Percentiles rank a stretch among this genome's conserved stretches.
These are phyloP conservation scores for Drosophila arizonae DNA, from an alignment of 1,140 invertebrate species.

Conservation along the genomic window DNA sequence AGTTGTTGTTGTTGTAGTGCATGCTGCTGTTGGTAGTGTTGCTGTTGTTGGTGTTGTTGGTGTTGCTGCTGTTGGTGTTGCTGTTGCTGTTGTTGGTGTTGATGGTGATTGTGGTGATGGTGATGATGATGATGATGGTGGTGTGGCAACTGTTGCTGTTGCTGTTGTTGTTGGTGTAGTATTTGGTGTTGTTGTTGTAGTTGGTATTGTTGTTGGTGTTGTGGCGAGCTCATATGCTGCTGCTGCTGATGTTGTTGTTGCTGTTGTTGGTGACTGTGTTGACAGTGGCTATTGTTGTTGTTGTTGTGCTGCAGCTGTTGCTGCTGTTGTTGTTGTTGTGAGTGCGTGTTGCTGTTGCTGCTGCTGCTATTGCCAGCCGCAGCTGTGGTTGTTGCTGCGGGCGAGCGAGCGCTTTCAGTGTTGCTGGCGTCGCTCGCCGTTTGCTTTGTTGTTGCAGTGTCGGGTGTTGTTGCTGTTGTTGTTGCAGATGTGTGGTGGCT, in stretches of 20 bases:
- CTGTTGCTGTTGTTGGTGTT: slow-evolving; percentile 47
- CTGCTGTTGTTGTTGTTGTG: slow-evolving; percentile 68
- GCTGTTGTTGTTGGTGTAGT: slow-evolving; percentile 82
- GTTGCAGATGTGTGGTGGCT: slow-evolving; percentile 69
- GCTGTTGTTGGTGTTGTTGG: slow-evolving; percentile 65
- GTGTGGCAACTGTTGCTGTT: slow-evolving; percentile 83
- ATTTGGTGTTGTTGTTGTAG: slow-evolving; percentile 78
- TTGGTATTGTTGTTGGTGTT: slow-evolving; percentile 76
- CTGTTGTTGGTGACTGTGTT: slow-evolving; percentile 64
- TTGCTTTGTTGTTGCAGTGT: slow-evolving; percentile 60
- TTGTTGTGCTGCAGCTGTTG: slow-evolving; percentile 53
- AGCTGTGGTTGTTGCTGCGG: slow-evolving; percentile 38
- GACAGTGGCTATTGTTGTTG: slow-evolving; percentile 77
- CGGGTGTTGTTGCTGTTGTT: slow-evolving; percentile 69
- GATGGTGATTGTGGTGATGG: slow-evolving; percentile 57
- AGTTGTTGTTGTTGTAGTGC: slow-evolving; percentile 83
- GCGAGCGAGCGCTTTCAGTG: slow-evolving; percentile 63
- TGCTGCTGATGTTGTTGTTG: slow-evolving; percentile 62
- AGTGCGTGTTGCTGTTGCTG: slow-evolving; percentile 57
- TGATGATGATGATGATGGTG: slow-evolving; percentile 79
- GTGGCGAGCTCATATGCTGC: slow-evolving; percentile 66
- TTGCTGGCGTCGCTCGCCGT: slow-evolving; percentile 35
- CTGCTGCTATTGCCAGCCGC: slow-evolving; percentile 24
- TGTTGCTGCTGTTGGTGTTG: slow-evolving; percentile 66
- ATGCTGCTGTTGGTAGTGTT: slow-evolving; percentile 79